Evolutionary conservation across 2,113 vertebrate species (phyloP), one percentile per base, ranked within the genome.

Genomic region (Tachysurus fulvidraco): DNA sequence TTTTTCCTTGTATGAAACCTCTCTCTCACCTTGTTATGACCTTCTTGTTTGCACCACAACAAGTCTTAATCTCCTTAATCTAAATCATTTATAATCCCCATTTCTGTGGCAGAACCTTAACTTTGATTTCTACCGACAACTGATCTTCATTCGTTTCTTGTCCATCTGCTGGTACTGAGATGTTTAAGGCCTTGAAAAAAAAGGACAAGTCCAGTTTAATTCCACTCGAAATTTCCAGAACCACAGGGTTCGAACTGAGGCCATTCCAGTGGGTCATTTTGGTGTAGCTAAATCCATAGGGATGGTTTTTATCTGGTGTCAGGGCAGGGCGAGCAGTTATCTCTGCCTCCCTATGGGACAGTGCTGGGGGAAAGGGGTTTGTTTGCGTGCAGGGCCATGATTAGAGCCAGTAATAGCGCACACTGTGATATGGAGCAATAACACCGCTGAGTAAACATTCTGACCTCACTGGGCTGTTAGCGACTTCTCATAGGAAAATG

Each of bases 351-450:
- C 88, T 84, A 57, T 76, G 69, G 30, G 76, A 59, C 17, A 46
- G 30, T 25, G 78, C 57, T 60, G 41, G 36, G 50, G 28, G 57
- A 60, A 65, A 52, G 46, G 74, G 65, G 36, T 65, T 79, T 64
- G 23, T 74, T 82, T 93, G 90, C 83, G 69, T 94, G 93, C 89
- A 23, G 59, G 81, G 30, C 80, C 10, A n/a, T 87, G 85, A 93
- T 94, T 91, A 92, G 54, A 83, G 64, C 76, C 76, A 50, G 30
- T 81, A 59, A 89, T 90, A 88, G 83, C 55, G 57, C 64, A 50
- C 84, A 69, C 60, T 44, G 78, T 57, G 88, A 91, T 88, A 84
- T 79, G 36, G 23, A 17, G 54, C 78, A 82, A 87, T 80, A 88
- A 73, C 36, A 73, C 50, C 73, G 76, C 46, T 28, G 81, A 88